Evolutionary conservation across 2,888 invertebrate species (phyloP).

Genomic region (Shargacucullia verbasci): DNA sequence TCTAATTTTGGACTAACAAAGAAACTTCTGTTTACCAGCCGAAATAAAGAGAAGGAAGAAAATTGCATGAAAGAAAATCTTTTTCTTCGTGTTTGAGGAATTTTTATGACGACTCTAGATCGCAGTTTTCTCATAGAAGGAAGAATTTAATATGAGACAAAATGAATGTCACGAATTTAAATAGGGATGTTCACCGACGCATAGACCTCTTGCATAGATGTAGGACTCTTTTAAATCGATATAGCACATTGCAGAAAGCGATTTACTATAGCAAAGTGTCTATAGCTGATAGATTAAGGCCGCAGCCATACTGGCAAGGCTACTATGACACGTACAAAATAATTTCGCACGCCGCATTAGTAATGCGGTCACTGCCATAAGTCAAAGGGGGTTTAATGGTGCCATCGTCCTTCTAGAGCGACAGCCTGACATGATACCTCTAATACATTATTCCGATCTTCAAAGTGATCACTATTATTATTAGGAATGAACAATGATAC

Average conservation of each 20-base stretch:
- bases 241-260: conserved; percentile 18
- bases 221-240: background rate
- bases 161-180: too few species aligned
- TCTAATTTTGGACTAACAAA: conserved; percentile 14
- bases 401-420: conserved; percentile 11
- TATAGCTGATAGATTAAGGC: conserved; percentile 38
- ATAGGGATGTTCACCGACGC: too few species aligned
- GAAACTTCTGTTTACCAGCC: background rate
- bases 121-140: too few species aligned
- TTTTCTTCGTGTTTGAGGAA: too few species aligned
- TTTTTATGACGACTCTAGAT: too few species aligned
- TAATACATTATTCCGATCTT: conserved; percentile 18
- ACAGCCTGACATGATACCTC: conserved; percentile 15
- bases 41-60: too few species aligned
- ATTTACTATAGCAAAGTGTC: background rate
- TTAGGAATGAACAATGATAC: too few species aligned
- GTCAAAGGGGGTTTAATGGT: conserved; percentile 24
- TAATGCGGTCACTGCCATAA: conserved; percentile 34
- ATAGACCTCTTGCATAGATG: background rate
- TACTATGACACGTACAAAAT: conserved; percentile 33
- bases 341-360: conserved; percentile 26
- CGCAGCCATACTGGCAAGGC: conserved; percentile 11
- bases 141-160: too few species aligned
- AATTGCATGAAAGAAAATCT: too few species aligned
- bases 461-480: background rate